These are phyloP conservation scores for Hirtodrosophila cameraria DNA, from an alignment of 2,888 invertebrate genomes.

Conservation along the genomic window DNA sequence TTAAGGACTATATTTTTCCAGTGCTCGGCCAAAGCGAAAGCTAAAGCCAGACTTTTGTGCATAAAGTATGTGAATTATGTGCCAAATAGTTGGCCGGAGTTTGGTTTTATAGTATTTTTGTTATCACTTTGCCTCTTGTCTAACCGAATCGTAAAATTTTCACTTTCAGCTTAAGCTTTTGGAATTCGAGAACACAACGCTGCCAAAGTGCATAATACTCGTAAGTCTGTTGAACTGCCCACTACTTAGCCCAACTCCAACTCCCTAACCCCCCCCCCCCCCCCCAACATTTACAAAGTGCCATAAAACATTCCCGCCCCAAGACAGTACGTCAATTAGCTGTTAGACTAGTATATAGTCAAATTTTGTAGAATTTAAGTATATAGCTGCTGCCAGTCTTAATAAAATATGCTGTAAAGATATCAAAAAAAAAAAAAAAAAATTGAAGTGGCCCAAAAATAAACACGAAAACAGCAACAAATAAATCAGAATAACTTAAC, in stretches of 20 bases:
- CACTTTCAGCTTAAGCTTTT: constrained; percentile 43
- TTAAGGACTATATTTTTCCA: constrained; percentile 6
- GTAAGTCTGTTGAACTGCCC: constrained; percentile 27
- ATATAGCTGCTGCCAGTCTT: not conserved
- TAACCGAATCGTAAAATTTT: constrained; percentile 56
- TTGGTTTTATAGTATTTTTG: constrained; percentile 47
- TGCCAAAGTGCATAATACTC: constrained; percentile 17
- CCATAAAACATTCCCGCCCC: constrained; percentile 8
- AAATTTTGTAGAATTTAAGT: constrained; percentile 1
- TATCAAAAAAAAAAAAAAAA: constrained; percentile 10
- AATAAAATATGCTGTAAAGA: constrained; percentile 15
- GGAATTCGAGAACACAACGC: not conserved
- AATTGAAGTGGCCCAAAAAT: constrained; percentile 7
- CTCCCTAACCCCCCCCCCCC: not conserved
- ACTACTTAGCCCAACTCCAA: constrained; percentile 54
- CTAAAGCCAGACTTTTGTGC: constrained; percentile 23
- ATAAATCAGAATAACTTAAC: constrained; percentile 55
- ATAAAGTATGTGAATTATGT: constrained; percentile 30
- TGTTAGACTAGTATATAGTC: not conserved
- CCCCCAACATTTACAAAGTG: not conserved
- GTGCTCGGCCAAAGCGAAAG: constrained; percentile 8
- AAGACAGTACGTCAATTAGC: constrained; percentile 21
- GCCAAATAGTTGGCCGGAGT: constrained; percentile 27
- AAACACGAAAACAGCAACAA: constrained; percentile 18
- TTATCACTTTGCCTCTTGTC: constrained; percentile 36